Evolutionary conservation across 2,888 invertebrate genomes (phyloP).

Genomic region (Orthosia gracilis): DNA sequence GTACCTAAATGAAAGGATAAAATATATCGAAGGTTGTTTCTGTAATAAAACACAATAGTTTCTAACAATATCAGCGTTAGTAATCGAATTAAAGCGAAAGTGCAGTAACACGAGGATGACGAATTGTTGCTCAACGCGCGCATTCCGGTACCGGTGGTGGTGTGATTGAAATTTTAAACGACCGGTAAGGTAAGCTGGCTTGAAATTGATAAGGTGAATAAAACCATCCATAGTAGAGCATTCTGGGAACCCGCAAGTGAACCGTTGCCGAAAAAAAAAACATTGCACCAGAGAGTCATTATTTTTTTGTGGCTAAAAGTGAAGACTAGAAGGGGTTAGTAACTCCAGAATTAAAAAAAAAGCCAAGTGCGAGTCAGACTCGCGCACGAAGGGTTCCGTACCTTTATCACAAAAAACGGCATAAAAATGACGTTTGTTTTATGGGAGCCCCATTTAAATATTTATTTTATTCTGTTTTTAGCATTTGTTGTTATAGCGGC

Average conservation of each 20-base stretch:
- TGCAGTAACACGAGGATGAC: slow-evolving; percentile 33
- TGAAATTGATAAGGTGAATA: slow-evolving; percentile 8
- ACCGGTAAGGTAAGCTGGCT: slow-evolving; percentile 3
- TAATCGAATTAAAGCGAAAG: slow-evolving; percentile 51
- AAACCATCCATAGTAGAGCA: background rate
- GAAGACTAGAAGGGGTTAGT: slow-evolving; percentile 14
- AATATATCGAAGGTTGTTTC: slow-evolving; percentile 35
- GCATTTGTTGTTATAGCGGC: too few species aligned
- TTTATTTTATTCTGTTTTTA: too few species aligned
- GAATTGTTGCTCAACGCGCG: slow-evolving; percentile 41
- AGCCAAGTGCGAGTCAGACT: too few species aligned
- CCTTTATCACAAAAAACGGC: too few species aligned
- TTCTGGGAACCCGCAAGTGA: background rate
- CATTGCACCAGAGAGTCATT: background rate
- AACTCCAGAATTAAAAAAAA: slow-evolving; percentile 4
- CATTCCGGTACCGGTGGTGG: slow-evolving; percentile 36
- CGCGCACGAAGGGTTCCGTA: too few species aligned
- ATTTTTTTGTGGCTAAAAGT: background rate
- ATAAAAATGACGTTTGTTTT: too few species aligned
- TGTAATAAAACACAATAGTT: slow-evolving; percentile 15
- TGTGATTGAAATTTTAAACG: slow-evolving; percentile 13
- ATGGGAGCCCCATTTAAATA: too few species aligned
- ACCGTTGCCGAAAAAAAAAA: background rate
- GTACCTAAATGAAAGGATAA: slow-evolving; percentile 43
- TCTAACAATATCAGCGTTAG: slow-evolving; percentile 31